Evolutionary conservation across 2,797 vertebrate species (phyloP).

Genomic region (Pitangus sulphuratus): DNA sequence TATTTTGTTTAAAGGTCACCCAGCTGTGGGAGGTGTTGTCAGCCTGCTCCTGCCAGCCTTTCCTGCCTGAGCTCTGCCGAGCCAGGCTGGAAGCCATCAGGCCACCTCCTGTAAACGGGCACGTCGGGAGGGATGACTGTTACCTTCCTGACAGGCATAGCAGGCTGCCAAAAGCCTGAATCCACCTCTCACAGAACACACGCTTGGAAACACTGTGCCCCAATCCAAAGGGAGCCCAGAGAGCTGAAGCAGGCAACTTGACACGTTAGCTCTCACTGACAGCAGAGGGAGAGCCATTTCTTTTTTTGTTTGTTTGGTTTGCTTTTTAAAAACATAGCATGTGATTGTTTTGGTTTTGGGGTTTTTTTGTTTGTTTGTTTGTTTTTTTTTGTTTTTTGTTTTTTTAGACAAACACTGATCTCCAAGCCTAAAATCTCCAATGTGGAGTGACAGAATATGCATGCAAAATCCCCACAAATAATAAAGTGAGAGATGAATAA

Average conservation of each 20-base stretch:
- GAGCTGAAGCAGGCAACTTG: not conserved
- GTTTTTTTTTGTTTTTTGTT: too few relatives aligned
- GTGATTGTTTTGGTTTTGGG: not conserved
- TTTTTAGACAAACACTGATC: not conserved
- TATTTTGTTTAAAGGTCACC: conserved; percentile 34
- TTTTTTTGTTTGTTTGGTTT: not conserved
- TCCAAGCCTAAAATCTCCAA: not conserved
- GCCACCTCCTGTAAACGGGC: not conserved
- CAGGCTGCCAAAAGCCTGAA: not conserved
- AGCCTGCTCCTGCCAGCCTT: not conserved
- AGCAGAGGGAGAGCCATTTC: not conserved
- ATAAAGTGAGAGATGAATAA: not conserved
- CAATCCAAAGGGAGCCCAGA: not conserved
- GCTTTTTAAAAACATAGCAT: not conserved
- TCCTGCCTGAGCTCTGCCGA: not conserved
- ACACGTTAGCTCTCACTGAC: not conserved
- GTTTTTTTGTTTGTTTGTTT: too few relatives aligned
- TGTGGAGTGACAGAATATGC: not conserved
- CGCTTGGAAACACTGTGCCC: not conserved
- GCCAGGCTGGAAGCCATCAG: not conserved
- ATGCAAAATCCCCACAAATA: not conserved
- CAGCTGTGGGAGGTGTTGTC: conserved; percentile 11
- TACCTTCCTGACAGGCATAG: not conserved
- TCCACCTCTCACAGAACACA: not conserved
- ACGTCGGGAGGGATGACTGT: not conserved